phyloP scores from a whole-genome alignment of 1,140 invertebrate species.

The Achroia grisella region DNA sequence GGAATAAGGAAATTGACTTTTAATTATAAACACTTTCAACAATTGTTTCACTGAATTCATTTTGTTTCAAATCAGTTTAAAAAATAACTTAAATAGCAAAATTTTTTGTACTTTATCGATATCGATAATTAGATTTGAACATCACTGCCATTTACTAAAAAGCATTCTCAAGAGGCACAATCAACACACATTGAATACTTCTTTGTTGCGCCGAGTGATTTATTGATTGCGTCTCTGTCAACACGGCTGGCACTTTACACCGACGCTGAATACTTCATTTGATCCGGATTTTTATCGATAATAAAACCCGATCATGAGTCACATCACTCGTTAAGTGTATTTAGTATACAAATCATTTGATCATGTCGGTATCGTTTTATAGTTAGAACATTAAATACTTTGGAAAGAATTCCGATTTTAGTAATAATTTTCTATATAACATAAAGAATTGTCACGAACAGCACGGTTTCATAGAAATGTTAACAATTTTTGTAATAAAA shows the following conservation, averaged over 20 bases:
- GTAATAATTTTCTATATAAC: too few species aligned
- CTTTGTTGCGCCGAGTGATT: conserved; percentile 66
- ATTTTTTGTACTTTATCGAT: conserved; percentile 20
- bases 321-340: conserved; percentile 68
- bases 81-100: neutral
- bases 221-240: conserved; percentile 72
- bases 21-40: too few species aligned
- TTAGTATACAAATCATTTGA: conserved; percentile 58
- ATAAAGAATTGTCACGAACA: too few species aligned
- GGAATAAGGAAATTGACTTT: too few species aligned
- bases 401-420: too few species aligned
- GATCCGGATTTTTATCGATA: conserved; percentile 72
- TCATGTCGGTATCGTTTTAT: conserved; percentile 34
- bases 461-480: too few species aligned
- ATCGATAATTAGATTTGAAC: conserved; percentile 13
- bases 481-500: too few species aligned
- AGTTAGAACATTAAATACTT: conserved; percentile 4
- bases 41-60: too few species aligned
- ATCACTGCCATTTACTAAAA: conserved; percentile 54
- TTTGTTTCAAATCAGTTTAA: too few species aligned
- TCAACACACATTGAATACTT: conserved; percentile 69
- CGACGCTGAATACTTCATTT: conserved; percentile 67
- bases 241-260: conserved; percentile 61
- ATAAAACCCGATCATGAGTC: conserved; percentile 55
- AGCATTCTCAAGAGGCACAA: conserved; percentile 65